These are phyloP conservation scores for Pituophis catenifer DNA, from an alignment of 2,113 vertebrate species.

Conservation along the genomic window DNA sequence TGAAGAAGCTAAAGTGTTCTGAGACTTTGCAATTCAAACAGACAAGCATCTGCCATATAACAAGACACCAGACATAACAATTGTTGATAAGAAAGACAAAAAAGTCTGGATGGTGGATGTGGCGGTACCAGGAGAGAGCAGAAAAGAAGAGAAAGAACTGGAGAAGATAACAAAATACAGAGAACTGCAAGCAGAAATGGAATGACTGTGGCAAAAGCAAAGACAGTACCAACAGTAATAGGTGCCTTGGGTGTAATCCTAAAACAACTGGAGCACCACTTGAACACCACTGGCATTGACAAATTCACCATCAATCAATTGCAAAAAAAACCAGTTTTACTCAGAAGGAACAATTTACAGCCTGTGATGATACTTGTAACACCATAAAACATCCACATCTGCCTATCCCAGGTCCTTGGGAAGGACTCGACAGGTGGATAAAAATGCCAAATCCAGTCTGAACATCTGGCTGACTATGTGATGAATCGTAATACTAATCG, in stretches of 20 bases:
- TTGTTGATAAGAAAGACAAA: neutral
- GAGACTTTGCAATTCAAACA: neutral
- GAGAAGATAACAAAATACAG: neutral
- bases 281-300: neutral
- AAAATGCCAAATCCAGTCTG: neutral
- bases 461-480: neutral
- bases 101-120: neutral
- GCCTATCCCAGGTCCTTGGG: neutral
- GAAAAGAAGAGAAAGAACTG: neutral
- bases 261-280: neutral
- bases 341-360: neutral
- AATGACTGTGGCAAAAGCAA: neutral
- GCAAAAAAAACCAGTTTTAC: neutral
- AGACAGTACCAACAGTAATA: neutral
- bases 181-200: neutral
- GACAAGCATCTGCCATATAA: neutral
- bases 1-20: neutral
- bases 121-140: neutral
- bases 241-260: neutral
- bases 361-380: neutral
- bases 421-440: neutral
- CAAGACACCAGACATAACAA: neutral
- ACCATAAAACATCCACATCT: neutral
- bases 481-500: neutral
- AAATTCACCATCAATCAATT: neutral